Conservation (phyloP, 2,888 invertebrate species). For the Spialia ferax region DNA sequence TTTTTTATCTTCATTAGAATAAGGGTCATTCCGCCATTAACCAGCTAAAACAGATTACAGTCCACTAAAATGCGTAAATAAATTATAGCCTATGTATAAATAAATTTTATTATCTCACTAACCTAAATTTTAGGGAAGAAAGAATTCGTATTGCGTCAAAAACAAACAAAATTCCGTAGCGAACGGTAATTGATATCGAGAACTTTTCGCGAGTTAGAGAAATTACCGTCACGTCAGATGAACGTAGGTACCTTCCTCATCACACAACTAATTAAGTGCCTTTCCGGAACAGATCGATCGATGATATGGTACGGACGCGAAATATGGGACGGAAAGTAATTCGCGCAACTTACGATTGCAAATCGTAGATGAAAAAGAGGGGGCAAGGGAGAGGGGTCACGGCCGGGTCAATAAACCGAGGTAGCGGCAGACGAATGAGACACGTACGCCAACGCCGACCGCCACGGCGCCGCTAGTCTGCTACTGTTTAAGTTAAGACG, state of each 20-base stretch:
- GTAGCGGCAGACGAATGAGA: conserved; percentile 59
- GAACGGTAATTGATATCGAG: not conserved
- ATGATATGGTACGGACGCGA: conserved; percentile 35
- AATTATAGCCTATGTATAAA: conserved; percentile 16
- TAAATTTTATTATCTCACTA: conserved; percentile 14
- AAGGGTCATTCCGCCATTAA: conserved; percentile 48
- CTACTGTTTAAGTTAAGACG: conserved; percentile 37
- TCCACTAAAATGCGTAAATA: not conserved
- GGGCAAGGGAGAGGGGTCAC: conserved; percentile 64
- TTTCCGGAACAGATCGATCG: conserved; percentile 28
- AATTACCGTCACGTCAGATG: not conserved
- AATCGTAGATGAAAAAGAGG: conserved; percentile 45
- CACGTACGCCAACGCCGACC: conserved; percentile 46
- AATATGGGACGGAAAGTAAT: conserved; percentile 56
- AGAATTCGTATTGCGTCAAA: conserved; percentile 25
- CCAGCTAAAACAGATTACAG: conserved; percentile 47
- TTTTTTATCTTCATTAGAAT: conserved; percentile 59
- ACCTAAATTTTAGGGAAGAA: conserved; percentile 23
- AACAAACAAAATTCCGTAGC: conserved; percentile 3
- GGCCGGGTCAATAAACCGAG: conserved; percentile 78
- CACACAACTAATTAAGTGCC: conserved; percentile 25
- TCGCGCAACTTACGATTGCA: conserved; percentile 37
- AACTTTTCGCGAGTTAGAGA: not conserved
- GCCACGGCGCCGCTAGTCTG: conserved; percentile 46
- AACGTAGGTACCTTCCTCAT: conserved; percentile 9